Conservation (phyloP, 2,113 vertebrate genomes). For the Brachypteracias leptosomus region DNA sequence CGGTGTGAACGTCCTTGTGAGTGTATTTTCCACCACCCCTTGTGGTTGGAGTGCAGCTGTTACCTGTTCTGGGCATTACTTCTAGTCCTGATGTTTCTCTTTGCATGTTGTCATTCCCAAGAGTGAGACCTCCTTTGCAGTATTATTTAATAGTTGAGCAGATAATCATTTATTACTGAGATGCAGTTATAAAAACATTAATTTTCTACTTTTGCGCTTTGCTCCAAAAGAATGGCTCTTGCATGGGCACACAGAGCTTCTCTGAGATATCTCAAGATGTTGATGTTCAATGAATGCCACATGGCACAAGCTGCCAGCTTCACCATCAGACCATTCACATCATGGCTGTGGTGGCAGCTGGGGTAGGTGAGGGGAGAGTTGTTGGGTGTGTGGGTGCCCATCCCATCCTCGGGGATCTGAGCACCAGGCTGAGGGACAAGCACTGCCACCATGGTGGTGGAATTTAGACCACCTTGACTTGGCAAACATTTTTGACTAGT, state of each 20-base stretch:
- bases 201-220: neutral
- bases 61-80: accelerated
- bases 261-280: neutral
- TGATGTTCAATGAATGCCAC: accelerated
- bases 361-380: neutral
- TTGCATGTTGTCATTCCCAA: neutral
- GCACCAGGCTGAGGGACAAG: neutral
- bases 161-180: neutral
- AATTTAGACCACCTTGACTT: neutral
- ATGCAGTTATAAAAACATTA: neutral
- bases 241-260: accelerated
- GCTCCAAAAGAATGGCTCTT: neutral
- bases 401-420: neutral
- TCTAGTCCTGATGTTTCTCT: neutral
- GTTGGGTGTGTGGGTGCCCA: accelerated
- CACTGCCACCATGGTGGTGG: accelerated
- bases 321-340: accelerated
- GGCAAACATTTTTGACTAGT: neutral
- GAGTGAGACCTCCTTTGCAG: neutral
- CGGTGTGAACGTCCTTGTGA: neutral
- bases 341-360: accelerated
- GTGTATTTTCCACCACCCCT: neutral
- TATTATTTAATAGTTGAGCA: neutral
- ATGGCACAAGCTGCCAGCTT: neutral
- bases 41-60: neutral